Evolutionary conservation across 2,888 invertebrate genomes (phyloP), one percentile per base, ranked within the genome.

Genomic region (Meandrusa payeni): DNA sequence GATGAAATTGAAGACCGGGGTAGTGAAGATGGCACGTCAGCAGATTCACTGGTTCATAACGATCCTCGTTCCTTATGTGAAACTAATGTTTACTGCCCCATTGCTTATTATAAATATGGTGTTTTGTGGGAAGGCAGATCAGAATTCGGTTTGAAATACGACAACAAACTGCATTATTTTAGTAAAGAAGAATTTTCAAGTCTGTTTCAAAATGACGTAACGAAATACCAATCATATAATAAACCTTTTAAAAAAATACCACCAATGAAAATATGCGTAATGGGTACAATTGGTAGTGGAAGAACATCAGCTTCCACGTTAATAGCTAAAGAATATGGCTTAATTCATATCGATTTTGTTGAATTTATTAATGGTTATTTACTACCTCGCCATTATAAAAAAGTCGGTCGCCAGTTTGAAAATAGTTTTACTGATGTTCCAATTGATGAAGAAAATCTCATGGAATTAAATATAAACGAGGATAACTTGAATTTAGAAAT

Each of bases 111-210:
- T 41, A 75, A 89, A 24, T 61, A 89, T 52, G 76, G 82, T 26
- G 75, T 91, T 5, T 61, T 93, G 10, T 90, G 91, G 89, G 87
- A 83, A 68, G 93, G 92, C n/a, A 90, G 89, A 63, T 69, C 86
- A 27, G 85, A 90, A 41, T 89, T 82, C 54, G 64, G 79, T 10
- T 74, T 82, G 0, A 83, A 85, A 54, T 90, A 88, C 54, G 71
- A 87, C 50, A 86, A 90, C 45, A 89, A 87, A 69, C 50, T 89
- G 1, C 89, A 91, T 64, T 76, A 85, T 31, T 82, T 91, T 51
- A 77, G 85, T 12, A 89, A 79, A 27, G 80, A 88, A 59, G 69
- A 79, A 39, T 87, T 85, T 48, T 56, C 87, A 34, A 66, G 82
- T 22, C 54, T 72, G 52, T 93, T 92, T 66, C 57, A 89, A 26